Evolutionary conservation across 2,888 invertebrate genomes (phyloP), one percentile per base, ranked within the genome.

Genomic region (Epinotia demarniana): DNA sequence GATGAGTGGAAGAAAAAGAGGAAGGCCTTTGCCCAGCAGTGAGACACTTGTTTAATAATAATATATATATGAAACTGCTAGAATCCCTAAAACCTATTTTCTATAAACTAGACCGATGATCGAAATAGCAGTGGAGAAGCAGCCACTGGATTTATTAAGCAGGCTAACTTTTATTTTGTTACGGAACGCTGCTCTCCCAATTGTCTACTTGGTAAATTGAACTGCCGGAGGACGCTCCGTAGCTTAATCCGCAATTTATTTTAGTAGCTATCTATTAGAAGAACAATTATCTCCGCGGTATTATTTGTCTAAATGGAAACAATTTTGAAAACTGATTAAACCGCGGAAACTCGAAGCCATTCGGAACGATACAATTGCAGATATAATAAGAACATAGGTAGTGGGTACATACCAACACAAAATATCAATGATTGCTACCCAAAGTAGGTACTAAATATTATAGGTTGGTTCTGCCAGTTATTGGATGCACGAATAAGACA

Each of bases 131-230:
- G 43, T 43, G 43, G 43, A 62, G 43, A 23, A 68, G 63, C 57
- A 18, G 68, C 71, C 64, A 60, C 43, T 68, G 74, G 78, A 80
- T 81, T 78, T 81, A 80, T 81, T 79, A 78, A 81, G 78, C 79
- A 79, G 79, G 79, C 80, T 81, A 82, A 79, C 80, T 82, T 82
- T 82, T 82, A 84, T 83, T 82, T 84, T 75, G 80, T 81, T 81
- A 79, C 79, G 79, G 80, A 79, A 77, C 81, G 80, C 69, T 79
- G 81, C 79, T 77, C 80, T 80, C 79, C 80, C 83, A 84, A 84
- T 84, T 84, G 83, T 80, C 81, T 81, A 80, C 79, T 79, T 81
- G 75, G 80, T 81, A 82, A 83, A 79, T 77, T 77, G 79, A 80
- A 83, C 81, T 83, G 79, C 79, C 81, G 55, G 76, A 79, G 79